A percentile compares a stretch with the other conserved stretches of the same genome.
Evolutionary conservation across 2,113 vertebrate species (phyloP).

Genomic region (Jaculus jaculus): DNA sequence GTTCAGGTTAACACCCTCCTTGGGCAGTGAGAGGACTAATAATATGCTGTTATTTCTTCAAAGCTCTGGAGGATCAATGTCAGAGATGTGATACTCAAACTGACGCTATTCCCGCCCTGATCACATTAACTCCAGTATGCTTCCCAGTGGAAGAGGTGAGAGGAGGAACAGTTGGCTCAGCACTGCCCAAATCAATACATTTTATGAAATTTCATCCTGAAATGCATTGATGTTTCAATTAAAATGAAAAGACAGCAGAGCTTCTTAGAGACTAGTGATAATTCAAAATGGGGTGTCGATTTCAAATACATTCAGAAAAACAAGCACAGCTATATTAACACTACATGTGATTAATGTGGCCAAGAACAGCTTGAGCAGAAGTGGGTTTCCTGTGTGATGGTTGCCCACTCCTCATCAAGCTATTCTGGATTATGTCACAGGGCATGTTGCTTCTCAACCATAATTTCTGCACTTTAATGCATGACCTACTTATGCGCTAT

Average conservation of each 20-base stretch:
- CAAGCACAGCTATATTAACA: background rate
- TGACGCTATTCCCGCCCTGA: conserved; percentile 73
- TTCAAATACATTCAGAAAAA: conserved; percentile 35
- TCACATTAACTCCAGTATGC: conserved; percentile 67
- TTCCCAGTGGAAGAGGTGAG: conserved; percentile 59
- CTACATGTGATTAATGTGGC: background rate
- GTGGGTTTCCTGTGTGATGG: background rate
- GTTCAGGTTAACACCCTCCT: conserved; percentile 80
- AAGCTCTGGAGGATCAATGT: conserved; percentile 78
- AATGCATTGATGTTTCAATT: conserved; percentile 46
- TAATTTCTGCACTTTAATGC: background rate
- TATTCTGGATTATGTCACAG: background rate
- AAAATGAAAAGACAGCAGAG: conserved; percentile 33
- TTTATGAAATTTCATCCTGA: conserved; percentile 51
- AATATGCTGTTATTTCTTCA: conserved; percentile 80
- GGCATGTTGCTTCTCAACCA: background rate
- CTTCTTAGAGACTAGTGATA: conserved; percentile 15
- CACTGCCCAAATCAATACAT: conserved; percentile 56
- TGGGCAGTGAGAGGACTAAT: conserved; percentile 78
- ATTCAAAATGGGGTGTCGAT: background rate
- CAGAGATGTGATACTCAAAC: conserved; percentile 67
- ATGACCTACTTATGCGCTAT: background rate
- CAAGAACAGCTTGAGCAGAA: background rate
- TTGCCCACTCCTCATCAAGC: background rate
- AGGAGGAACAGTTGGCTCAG: conserved; percentile 57